A percentile compares a stretch with the other conserved stretches of the same genome.
Evolutionary conservation across 2,113 vertebrate genomes (phyloP).

Genomic region (Ibidorhyncha struthersii): DNA sequence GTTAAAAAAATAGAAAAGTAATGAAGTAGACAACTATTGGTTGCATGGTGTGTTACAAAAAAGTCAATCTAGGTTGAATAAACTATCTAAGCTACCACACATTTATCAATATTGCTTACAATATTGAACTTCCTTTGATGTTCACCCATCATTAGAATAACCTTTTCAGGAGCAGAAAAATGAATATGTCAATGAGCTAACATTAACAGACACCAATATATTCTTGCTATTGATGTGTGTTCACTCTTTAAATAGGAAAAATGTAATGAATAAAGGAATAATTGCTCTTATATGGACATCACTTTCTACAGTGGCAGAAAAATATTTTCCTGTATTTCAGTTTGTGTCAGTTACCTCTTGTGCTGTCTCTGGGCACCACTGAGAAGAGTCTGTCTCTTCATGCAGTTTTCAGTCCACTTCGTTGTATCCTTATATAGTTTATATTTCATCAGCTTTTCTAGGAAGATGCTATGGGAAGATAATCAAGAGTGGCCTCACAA

Average conservation of each 20-base stretch:
- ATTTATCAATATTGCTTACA: not conserved
- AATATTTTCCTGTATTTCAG: not conserved
- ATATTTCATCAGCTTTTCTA: not conserved
- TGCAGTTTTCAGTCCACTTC: not conserved
- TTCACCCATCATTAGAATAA: not conserved
- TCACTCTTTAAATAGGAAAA: not conserved
- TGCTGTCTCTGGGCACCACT: not conserved
- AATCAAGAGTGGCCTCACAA: not conserved
- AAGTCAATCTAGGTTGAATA: not conserved
- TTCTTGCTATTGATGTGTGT: not conserved
- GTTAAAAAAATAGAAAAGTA: not conserved
- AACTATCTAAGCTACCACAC: not conserved
- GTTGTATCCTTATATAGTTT: not conserved
- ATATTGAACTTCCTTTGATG: not conserved
- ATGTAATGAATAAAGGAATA: not conserved
- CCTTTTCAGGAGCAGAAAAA: not conserved
- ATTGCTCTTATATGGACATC: not conserved
- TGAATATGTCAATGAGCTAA: not conserved
- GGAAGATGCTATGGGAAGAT: not conserved
- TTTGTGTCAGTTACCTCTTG: not conserved
- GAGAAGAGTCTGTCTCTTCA: not conserved
- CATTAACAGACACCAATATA: not conserved
- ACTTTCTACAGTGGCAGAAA: not conserved
- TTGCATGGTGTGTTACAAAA: not conserved
- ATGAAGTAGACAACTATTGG: not conserved